Base-by-base conservation (phyloP, 2,888 invertebrate genomes). In the Petrolisthes cinctipes region DNA sequence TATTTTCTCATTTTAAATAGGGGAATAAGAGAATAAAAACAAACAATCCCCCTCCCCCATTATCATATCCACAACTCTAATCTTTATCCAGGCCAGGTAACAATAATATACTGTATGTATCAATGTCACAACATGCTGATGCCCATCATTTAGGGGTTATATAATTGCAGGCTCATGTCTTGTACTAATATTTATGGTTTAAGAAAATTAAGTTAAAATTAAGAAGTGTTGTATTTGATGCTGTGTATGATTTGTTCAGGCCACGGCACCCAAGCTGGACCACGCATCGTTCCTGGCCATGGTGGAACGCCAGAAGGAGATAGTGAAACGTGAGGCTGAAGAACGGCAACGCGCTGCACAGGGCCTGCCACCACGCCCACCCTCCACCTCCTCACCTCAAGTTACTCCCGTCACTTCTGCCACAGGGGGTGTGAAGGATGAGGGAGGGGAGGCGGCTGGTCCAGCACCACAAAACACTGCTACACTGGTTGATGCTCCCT, bases 251-350 rank as follows among this genome's bases (percentile, higher is more conserved):
- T 37, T 37, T 37, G 2, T 37, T 9, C 81, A 80, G 79, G 81
- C 85, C 20, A 88, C 71, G 56, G 89, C 90, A 9, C 88, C 91
- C 9, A 91, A 91, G 79, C 81, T 98, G 2, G 97, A 97, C 92
- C 97, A 98, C n/a, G 97, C 97, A 0, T 96, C 97, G 75, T 98
- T 98, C 93, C 95, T 95, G 90, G 95, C 96, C 91, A 96, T 99
- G 96, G 97, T 99, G 17, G 96, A 97, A 91, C 94, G 96, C 0
- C 97, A 97, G 91, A 95, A 96, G 91, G 97, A 97, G 90, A 94
- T 96, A 91, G 93, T 97, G 92, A 94, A 95, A 71, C 95, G 96
- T 81, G 95, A 95, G 91, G 94, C 95, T 86, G 93, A 94, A 91
- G 95, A 95, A 91, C 66, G 90, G 5, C 90, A 90, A 75, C 83